These are phyloP conservation scores for Antheraea pernyi DNA, from an alignment of 1,140 invertebrate species.

Conservation along the genomic window DNA sequence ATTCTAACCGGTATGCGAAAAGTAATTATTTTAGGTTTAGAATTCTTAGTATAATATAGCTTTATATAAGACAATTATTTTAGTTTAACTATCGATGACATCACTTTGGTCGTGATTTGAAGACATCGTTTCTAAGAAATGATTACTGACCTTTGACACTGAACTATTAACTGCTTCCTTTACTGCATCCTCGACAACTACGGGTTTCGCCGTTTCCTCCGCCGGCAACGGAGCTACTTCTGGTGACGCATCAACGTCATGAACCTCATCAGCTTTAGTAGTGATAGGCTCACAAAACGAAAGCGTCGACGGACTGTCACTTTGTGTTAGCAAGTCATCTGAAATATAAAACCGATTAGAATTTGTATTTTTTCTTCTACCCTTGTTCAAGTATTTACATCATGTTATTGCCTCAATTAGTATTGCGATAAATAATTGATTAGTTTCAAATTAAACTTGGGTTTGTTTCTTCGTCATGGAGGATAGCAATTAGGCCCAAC, in stretches of 20 bases:
- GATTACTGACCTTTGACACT: background rate
- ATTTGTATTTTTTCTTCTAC: background rate
- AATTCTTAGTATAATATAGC: no score
- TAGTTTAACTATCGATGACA: no score
- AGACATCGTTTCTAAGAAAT: conserved; percentile 10
- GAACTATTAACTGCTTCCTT: background rate
- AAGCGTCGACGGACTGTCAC: conserved; percentile 14
- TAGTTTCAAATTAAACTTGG: no score
- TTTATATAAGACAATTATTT: no score
- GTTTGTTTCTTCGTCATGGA: no score
- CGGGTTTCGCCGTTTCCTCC: conserved; percentile 3
- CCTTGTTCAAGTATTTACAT: background rate
- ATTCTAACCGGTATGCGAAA: no score
- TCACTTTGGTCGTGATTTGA: background rate
- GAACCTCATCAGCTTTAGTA: background rate
- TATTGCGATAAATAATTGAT: no score
- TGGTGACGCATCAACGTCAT: background rate
- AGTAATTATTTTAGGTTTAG: no score
- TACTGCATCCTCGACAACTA: background rate
- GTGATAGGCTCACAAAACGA: background rate
- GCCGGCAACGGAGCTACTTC: background rate
- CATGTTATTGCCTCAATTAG: no score
- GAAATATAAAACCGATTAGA: conserved; percentile 12
- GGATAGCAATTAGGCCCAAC: no score
- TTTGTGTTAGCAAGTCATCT: conserved; percentile 33